Evolutionary conservation across 2,797 vertebrate genomes (phyloP), one percentile per base, ranked within the genome.

Genomic region (Peromyscus eremicus): DNA sequence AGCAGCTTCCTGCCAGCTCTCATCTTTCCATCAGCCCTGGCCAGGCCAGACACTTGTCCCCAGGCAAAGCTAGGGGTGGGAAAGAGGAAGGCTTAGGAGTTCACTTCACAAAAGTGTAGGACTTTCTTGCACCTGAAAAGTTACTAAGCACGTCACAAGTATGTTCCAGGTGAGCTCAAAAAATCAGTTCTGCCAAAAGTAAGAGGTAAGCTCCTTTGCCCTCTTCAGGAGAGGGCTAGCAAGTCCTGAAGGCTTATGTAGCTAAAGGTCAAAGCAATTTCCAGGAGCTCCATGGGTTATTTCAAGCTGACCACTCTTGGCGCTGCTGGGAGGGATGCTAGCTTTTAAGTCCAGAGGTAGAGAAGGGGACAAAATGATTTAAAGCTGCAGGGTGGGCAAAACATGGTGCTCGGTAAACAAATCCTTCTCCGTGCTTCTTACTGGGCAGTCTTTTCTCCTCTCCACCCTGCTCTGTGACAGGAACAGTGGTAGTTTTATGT

Each of bases 211-310:
- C 71, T 71, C 37, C 84, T 76, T 80, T 64, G 40, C 34, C 8
- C 46, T 73, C n/a, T 57, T 37, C 17, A 27, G n/a, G 57, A 76
- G 40, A 77, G 40, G 6, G 57, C 55, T 62, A 64, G 85, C n/a
- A 49, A 32, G 57, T 87, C 87, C 93, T 34, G 6, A n/a, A 64
- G 92, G 55, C 62, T 96, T 75, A 83, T 71, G 64, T 81, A 90
- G 75, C 76, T 71, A 92, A 88, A 96, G 95, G 93, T 92, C 92
- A 94, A 93, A 91, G 43, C 60, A 55, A 68, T 96, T 96, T 83
- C 79, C 79, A 73, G 68, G 27, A 27, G 55, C 66, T n/a, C 79
- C 64, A 37, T 8, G 32, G 92, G 46, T 73, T 96, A 84, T 92
- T 97, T 96, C 73, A 84, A 62, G 79, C 46, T 55, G 46, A 79